Percentiles rank a stretch among this genome's conserved stretches.
These are phyloP conservation scores for Gonatopus flavifemur DNA, from an alignment of 1,140 invertebrate genomes.

Conservation along the genomic window DNA sequence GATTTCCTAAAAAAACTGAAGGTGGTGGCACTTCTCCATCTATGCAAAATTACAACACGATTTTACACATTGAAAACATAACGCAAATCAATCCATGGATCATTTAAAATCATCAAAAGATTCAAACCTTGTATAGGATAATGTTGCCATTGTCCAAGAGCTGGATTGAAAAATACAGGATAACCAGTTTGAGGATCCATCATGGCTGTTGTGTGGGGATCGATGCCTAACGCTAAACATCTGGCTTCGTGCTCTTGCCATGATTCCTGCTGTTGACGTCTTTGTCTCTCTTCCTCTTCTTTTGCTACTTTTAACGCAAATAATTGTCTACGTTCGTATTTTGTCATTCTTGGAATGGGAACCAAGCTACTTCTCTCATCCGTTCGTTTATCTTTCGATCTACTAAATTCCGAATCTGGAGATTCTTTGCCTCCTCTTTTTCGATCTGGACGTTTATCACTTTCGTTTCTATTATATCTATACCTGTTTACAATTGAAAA, in stretches of 20 bases:
- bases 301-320: constrained; percentile 78
- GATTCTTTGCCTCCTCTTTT: constrained; percentile 53
- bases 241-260: constrained; percentile 67
- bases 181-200: constrained; percentile 62
- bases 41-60: constrained; percentile 12
- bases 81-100: background rate
- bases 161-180: constrained; percentile 64
- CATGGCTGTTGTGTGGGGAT: constrained; percentile 61
- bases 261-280: constrained; percentile 64
- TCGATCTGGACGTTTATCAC: constrained; percentile 46
- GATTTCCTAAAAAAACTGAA: constrained; percentile 32
- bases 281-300: constrained; percentile 67
- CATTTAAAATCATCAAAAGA: constrained; percentile 5
- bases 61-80: background rate
- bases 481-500: constrained; percentile 39
- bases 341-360: constrained; percentile 61
- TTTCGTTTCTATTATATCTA: constrained; percentile 41
- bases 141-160: constrained; percentile 65
- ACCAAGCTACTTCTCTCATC: constrained; percentile 50
- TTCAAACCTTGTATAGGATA: constrained; percentile 53
- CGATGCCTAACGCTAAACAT: constrained; percentile 63
- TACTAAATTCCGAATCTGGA: constrained; percentile 44
- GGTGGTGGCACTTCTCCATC: constrained; percentile 36
- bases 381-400: constrained; percentile 46
- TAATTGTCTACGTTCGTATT: constrained; percentile 72